These are phyloP conservation scores for Kuschelorhynchus macadamiae DNA, from an alignment of 2,888 invertebrate genomes.

Conservation along the genomic window DNA sequence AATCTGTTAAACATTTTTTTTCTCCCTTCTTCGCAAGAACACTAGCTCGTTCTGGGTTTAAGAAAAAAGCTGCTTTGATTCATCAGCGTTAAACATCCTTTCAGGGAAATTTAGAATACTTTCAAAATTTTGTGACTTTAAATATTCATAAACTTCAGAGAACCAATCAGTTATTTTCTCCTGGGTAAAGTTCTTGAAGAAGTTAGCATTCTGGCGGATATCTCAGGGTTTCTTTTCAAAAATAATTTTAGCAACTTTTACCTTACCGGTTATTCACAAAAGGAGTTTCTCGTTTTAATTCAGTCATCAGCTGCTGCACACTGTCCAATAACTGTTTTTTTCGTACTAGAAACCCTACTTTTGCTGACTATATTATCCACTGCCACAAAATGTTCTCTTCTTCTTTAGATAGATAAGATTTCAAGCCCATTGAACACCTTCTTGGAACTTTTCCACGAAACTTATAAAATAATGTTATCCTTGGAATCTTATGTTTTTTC, in stretches of 20 bases:
- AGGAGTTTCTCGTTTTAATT: conserved; percentile 39
- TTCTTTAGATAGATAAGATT: conserved; percentile 18
- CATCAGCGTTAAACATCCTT: conserved; percentile 41
- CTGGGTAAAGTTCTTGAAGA: conserved; percentile 20
- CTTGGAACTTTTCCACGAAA: conserved; percentile 20
- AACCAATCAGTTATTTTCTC: conserved; percentile 24
- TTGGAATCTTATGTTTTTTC: conserved; percentile 11
- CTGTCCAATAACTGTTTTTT: conserved; percentile 39
- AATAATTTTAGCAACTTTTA: conserved; percentile 33
- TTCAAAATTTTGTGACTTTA: not conserved
- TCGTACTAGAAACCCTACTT: conserved; percentile 40
- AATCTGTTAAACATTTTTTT: conserved; percentile 17
- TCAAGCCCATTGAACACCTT: conserved; percentile 29
- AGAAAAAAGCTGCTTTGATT: conserved; percentile 40
- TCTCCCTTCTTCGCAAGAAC: conserved; percentile 14
- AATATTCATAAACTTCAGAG: conserved; percentile 25
- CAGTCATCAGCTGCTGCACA: conserved; percentile 39
- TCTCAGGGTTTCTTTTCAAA: conserved; percentile 27
- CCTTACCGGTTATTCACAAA: conserved; percentile 39
- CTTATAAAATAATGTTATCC: conserved; percentile 33
- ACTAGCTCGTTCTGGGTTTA: conserved; percentile 33
- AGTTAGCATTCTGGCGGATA: conserved; percentile 14
- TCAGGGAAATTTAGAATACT: conserved; percentile 22
- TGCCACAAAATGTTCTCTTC: conserved; percentile 29
- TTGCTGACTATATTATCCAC: conserved; percentile 38